Base-by-base conservation (phyloP, 2,888 invertebrate genomes). In the Lumbricus terrestris region DNA sequence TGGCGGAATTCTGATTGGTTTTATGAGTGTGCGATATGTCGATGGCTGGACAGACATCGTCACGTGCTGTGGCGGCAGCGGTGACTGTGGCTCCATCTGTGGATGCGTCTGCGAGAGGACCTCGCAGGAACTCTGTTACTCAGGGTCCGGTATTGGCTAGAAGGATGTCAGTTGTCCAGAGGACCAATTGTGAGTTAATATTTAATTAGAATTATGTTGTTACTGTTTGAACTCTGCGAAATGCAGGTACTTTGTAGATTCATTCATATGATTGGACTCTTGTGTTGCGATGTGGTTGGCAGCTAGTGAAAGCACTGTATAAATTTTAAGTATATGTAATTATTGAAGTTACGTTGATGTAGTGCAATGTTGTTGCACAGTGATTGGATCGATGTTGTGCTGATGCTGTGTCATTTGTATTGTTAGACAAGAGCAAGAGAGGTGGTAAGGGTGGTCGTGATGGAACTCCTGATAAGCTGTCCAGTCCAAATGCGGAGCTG, bases 401-500 rank as follows among this genome's bases (percentile, higher is more conserved):
- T 34, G 85, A 20, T 83, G 83, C 35, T 11, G 15, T 85, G 35
- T 37, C 6, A 35, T 23, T 35, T 85, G 23, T 85, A 23, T 37
- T 42, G 47, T 23, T 33, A 40, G 15, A 18, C 82, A 40, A 92
- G 94, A 94, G 94, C 91, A 94, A 93, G 54, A 83, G 93, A 40
- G 69, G 69, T 69, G 94, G 91, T n/a, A 93, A 93, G 90, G 91
- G 93, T 83, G 42, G 90, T 34, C 47, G 38, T 34, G 94, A 93
- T 91, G 94, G 94, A 18, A 94, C 94, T 0, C 94, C 94, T 11
- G 94, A 94, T 89, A 94, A 94, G 90, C 93, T 94, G 2, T 92
- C 93, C 40, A 94, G 94, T 0, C 94, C 94, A n/a, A 92, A 83
- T 83, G 90, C 90, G n/a, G 94, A 94, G 42, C 93, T 94, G 89